Conservation (phyloP, 2,113 vertebrate species). For the Pollachius pollachius region DNA sequence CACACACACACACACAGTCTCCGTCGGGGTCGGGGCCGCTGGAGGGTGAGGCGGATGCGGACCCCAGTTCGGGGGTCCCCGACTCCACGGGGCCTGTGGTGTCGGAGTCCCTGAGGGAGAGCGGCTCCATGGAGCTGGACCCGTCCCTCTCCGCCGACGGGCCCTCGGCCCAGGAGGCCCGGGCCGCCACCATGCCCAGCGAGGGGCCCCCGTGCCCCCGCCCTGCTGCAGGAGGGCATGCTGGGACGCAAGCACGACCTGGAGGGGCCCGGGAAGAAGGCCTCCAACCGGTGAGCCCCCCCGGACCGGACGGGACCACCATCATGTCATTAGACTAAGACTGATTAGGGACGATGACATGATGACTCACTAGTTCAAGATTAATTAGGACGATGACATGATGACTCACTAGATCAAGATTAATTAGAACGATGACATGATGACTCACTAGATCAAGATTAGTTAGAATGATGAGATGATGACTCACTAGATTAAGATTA, state of each 20-base stretch:
- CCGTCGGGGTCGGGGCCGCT: constrained; percentile 53
- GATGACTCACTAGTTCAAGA: not conserved
- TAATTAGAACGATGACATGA: too few species aligned
- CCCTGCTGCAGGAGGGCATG: constrained; percentile 82
- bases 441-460: not conserved
- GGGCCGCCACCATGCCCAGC: constrained; percentile 69
- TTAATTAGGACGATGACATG: too few species aligned
- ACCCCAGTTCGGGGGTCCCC: constrained; percentile 44
- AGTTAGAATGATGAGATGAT: too few species aligned
- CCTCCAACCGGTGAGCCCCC: constrained; percentile 83
- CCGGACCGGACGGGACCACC: not conserved
- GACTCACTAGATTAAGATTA: not conserved
- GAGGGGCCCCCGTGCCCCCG: constrained; percentile 50
- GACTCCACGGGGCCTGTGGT: constrained; percentile 47
- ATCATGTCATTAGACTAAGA: not conserved
- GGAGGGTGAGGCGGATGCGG: constrained; percentile 10
- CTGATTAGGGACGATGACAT: too few species aligned
- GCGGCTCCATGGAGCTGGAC: constrained; percentile 61
- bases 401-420: not conserved
- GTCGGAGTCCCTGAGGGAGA: constrained; percentile 61
- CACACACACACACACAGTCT: not conserved
- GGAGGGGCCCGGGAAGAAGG: constrained; percentile 86
- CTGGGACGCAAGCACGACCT: constrained; percentile 89
- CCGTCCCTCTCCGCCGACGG: constrained; percentile 26
- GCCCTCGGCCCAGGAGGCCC: constrained; percentile 36